Percentiles rank a stretch among this genome's conserved stretches.
phyloP scores from a whole-genome alignment of 2,888 invertebrate genomes.

The Erebia ligea region DNA sequence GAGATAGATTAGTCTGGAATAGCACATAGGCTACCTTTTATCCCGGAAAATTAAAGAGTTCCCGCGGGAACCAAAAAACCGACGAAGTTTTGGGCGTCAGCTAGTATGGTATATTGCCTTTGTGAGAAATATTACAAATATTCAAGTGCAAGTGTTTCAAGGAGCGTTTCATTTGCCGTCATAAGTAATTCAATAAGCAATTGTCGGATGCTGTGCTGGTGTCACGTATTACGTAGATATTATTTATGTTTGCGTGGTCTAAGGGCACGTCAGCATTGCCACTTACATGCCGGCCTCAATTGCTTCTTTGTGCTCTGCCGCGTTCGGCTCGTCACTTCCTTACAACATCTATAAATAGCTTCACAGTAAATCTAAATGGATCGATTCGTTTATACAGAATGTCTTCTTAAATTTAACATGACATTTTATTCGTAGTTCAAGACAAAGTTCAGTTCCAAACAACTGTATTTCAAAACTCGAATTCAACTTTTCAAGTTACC shows the following conservation, averaged over 20 bases:
- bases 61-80: too few relatives aligned
- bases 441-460: conserved; percentile 36
- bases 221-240: conserved; percentile 39
- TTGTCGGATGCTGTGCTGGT: conserved; percentile 34
- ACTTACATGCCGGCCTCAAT: conserved; percentile 66
- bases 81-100: too few relatives aligned
- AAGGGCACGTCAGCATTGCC: conserved; percentile 49
- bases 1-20: too few relatives aligned
- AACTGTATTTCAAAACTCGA: conserved; percentile 38
- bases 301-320: conserved; percentile 62
- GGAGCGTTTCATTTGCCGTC: conserved; percentile 31
- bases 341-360: conserved; percentile 65
- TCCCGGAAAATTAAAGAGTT: too few relatives aligned
- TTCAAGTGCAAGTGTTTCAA: conserved; percentile 22
- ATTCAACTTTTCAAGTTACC: conserved; percentile 35
- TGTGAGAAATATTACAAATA: conserved; percentile 5
- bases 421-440: conserved; percentile 30
- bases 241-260: conserved; percentile 41
- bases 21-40: too few relatives aligned
- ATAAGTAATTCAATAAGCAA: conserved; percentile 33
- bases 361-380: conserved; percentile 54
- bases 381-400: conserved; percentile 36
- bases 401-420: conserved; percentile 33
- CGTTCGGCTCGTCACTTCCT: conserved; percentile 61
- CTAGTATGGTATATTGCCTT: background rate